Conservation (phyloP, 2,797 vertebrate genomes). For the Schizopygopsis pylzovi region DNA sequence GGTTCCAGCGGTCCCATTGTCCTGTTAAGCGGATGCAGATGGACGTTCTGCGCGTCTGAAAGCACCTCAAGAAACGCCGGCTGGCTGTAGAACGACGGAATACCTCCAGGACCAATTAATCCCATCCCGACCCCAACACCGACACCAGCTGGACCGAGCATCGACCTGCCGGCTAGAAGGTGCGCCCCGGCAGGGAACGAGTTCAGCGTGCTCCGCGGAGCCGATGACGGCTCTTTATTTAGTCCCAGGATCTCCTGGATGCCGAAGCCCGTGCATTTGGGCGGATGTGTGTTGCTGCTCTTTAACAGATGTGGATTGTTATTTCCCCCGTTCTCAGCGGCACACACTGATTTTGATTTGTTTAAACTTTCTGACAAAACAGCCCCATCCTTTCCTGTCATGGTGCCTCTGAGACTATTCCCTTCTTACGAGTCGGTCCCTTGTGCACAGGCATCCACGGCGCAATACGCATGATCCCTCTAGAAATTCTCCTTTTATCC, state of each 20-base stretch:
- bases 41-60: conserved; percentile 89
- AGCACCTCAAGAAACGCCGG: conserved; percentile 93
- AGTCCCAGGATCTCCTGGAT: conserved; percentile 98
- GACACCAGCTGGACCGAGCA: conserved; percentile 87
- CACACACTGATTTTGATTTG: conserved; percentile 77
- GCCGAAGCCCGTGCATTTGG: conserved; percentile 95
- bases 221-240: conserved; percentile 90
- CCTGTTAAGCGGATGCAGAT: conserved; percentile 88
- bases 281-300: conserved; percentile 74
- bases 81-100: conserved; percentile 93
- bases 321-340: conserved; percentile 70
- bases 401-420: conserved; percentile 72
- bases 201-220: conserved; percentile 82
- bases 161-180: conserved; percentile 89
- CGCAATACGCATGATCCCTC: conserved; percentile 85
- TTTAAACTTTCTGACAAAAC: conserved; percentile 85
- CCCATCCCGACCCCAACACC: conserved; percentile 91
- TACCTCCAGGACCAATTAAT: conserved; percentile 88
- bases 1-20: conserved; percentile 83
- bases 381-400: conserved; percentile 92
- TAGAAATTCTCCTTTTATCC: conserved; percentile 96
- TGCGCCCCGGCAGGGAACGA: conserved; percentile 87
- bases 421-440: conserved; percentile 79
- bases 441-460: conserved; percentile 88
- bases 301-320: conserved; percentile 73